Conservation (phyloP, 2,113 vertebrate species). For the Pygathrix nemaeus region DNA sequence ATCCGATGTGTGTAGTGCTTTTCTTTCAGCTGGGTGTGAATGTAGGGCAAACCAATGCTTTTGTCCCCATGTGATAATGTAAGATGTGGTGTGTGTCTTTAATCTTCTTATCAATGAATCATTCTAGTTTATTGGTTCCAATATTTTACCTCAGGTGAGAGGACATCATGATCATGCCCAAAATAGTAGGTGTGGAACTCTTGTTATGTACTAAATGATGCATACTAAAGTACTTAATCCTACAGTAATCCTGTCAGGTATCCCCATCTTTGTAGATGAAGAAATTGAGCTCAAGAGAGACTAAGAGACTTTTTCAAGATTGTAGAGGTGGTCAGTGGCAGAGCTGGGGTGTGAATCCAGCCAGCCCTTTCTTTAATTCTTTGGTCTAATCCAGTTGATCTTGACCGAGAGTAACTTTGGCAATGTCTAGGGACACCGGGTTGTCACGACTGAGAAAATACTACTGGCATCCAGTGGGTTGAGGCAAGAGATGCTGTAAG, state of each 20-base stretch:
- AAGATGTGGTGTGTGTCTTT: not conserved
- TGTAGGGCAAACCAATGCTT: not conserved
- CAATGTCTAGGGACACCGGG: not conserved
- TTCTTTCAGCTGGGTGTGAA: not conserved
- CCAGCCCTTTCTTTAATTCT: not conserved
- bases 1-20: constrained; percentile 5
- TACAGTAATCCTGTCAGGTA: not conserved
- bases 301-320: not conserved
- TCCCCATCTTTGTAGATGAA: not conserved
- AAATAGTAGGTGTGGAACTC: not conserved
- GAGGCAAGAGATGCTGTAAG: not conserved
- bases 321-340: not conserved
- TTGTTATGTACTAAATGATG: not conserved
- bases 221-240: not conserved
- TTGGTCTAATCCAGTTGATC: not conserved
- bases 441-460: not conserved
- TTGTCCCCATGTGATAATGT: not conserved
- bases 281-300: not conserved
- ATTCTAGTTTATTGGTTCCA: not conserved
- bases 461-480: not conserved
- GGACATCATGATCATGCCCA: not conserved
- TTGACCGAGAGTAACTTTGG: not conserved
- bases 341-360: not conserved
- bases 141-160: constrained; percentile 13
- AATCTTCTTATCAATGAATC: constrained; percentile 5